Evolutionary conservation across 1,140 invertebrate species (phyloP).

Genomic region (Berghia stephanieae): DNA sequence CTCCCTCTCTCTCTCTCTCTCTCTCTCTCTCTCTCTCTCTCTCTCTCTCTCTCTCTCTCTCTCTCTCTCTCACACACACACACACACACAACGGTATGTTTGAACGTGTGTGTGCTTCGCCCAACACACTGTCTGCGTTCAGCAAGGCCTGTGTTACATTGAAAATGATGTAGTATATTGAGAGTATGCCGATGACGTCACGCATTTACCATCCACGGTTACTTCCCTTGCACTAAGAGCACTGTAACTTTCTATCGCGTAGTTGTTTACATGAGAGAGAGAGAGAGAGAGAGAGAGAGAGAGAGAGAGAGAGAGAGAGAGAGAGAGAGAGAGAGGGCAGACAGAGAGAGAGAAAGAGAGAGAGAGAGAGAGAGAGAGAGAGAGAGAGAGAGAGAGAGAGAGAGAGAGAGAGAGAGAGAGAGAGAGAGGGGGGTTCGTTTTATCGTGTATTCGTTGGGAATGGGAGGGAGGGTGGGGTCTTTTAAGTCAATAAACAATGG

Average conservation of each 20-base stretch:
- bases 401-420: constrained; percentile 10
- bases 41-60: neutral
- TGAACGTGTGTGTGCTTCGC: neutral
- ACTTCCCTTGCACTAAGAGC: no score
- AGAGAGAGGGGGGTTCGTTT: no score
- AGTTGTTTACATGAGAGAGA: no score
- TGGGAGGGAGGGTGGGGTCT: no score
- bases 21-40: neutral
- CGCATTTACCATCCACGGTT: no score
- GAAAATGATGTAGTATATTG: neutral
- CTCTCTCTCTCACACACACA: neutral
- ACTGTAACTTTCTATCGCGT: no score
- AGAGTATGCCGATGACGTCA: neutral
- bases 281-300: neutral
- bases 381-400: neutral
- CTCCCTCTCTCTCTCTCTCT: neutral
- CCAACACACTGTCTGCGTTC: neutral
- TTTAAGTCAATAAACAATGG: no score
- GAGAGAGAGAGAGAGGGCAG: no score
- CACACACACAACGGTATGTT: neutral
- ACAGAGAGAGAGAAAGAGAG: neutral
- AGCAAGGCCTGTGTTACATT: neutral
- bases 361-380: neutral
- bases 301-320: constrained; percentile 15
- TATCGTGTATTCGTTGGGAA: no score